Percentiles rank a stretch among this genome's conserved stretches.
Conservation (phyloP, 2,797 vertebrate genomes). For the Hippoglossus hippoglossus region DNA sequence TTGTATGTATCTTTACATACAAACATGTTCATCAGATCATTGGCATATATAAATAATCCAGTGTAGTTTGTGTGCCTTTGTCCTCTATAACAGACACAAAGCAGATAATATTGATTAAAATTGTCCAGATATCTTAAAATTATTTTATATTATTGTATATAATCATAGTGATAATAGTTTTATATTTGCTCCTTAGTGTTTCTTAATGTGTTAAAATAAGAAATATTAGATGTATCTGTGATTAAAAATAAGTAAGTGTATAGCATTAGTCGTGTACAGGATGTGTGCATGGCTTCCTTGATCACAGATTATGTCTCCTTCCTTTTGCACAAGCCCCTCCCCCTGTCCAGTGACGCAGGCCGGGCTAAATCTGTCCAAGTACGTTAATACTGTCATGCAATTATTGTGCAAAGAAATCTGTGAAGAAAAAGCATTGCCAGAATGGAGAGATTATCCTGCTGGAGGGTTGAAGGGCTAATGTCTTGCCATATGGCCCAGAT, state of each 20-base stretch:
- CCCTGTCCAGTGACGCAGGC: conserved; percentile 69
- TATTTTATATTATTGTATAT: no score
- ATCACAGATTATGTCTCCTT: conserved; percentile 76
- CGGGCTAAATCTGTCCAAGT: conserved; percentile 80
- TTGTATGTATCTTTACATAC: background rate
- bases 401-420: conserved; percentile 88
- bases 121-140: no score
- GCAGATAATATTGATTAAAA: no score
- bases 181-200: no score
- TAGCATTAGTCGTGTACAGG: conserved; percentile 20
- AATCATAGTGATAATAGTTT: no score
- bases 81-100: no score
- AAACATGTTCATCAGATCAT: background rate
- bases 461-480: conserved; percentile 84
- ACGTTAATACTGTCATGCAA: conserved; percentile 87
- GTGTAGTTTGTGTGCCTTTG: no score
- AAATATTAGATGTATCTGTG: background rate
- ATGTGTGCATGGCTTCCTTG: conserved; percentile 55
- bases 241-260: conserved; percentile 17
- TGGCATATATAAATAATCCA: no score
- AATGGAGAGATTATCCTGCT: conserved; percentile 84
- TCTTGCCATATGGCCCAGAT: conserved; percentile 84
- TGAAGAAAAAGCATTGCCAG: conserved; percentile 85
- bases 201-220: background rate
- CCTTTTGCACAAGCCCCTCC: conserved; percentile 63